Conservation (phyloP, 2,113 vertebrate species). For the Leucopternis melanops region DNA sequence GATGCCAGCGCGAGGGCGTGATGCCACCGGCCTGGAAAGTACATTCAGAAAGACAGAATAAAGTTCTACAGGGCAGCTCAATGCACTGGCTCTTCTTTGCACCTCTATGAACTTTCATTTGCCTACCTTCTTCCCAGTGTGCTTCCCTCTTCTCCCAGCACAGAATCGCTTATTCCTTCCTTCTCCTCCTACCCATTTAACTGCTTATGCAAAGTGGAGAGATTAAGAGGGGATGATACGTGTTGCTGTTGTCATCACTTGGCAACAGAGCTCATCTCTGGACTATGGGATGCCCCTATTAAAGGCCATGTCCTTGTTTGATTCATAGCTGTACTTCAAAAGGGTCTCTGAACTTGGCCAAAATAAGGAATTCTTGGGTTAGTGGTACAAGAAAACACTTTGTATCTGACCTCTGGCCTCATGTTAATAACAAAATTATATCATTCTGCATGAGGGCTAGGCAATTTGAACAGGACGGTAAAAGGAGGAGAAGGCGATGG, state of each 20-base stretch:
- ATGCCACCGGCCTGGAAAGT: not conserved
- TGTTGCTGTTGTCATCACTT: not conserved
- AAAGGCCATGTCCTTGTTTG: not conserved
- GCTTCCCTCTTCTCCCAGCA: not conserved
- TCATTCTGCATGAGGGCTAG: not conserved
- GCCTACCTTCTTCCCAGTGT: not conserved
- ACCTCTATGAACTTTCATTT: not conserved
- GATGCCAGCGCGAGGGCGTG: rapidly evolving
- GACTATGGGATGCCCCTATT: not conserved
- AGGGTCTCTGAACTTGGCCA: not conserved
- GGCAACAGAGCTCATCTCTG: not conserved
- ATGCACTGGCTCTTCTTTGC: not conserved
- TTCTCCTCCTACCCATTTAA: not conserved
- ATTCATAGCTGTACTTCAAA: not conserved
- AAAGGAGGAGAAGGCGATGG: not conserved
- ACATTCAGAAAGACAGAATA: not conserved
- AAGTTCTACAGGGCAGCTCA: not conserved
- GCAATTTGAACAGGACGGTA: not conserved
- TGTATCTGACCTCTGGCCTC: not conserved
- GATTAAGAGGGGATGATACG: not conserved
- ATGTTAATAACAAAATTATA: not conserved
- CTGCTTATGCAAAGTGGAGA: not conserved
- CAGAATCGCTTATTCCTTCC: not conserved
- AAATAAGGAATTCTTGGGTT: not conserved
- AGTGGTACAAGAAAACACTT: not conserved